These are phyloP conservation scores for Catostylus mosaicus DNA, from an alignment of 30 jellyfish, hydroid and myxozoan species.

Conservation along the genomic window DNA sequence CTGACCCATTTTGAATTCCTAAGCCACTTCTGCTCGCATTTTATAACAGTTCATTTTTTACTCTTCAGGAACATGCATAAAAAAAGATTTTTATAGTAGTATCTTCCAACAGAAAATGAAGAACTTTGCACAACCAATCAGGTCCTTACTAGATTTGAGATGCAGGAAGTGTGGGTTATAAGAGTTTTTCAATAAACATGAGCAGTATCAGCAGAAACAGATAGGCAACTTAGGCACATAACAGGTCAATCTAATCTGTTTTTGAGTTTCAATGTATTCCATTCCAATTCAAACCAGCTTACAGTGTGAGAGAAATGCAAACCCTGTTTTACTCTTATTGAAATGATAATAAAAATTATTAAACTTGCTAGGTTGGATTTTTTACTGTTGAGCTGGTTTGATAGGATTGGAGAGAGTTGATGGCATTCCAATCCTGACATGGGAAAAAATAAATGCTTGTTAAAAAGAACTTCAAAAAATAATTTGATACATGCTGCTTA, in stretches of 20 bases:
- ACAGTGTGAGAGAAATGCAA: background rate
- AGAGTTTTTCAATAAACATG: too few relatives aligned
- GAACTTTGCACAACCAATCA: too few relatives aligned
- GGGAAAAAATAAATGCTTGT: slow-evolving; percentile 18
- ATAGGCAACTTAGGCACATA: background rate
- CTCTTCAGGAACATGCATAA: too few relatives aligned
- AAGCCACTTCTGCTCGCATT: slow-evolving; percentile 1
- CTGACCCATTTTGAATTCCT: slow-evolving; percentile 29
- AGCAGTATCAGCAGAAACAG: background rate
- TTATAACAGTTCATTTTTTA: too few relatives aligned
- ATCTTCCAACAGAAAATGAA: too few relatives aligned
- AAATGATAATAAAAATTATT: background rate
- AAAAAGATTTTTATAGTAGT: too few relatives aligned
- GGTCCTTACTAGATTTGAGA: too few relatives aligned
- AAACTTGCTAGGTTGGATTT: background rate
- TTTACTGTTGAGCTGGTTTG: slow-evolving; percentile 6
- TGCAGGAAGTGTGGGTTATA: too few relatives aligned
- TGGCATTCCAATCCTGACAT: slow-evolving; percentile 30
- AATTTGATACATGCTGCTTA: too few relatives aligned
- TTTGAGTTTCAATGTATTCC: slow-evolving; percentile 46
- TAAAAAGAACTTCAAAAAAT: background rate
- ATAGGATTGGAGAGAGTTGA: slow-evolving; percentile 15
- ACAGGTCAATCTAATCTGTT: slow-evolving; percentile 38
- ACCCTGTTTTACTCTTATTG: background rate
- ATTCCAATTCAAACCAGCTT: slow-evolving; percentile 27